Evolutionary conservation across 2,113 vertebrate species (phyloP), one percentile per base, ranked within the genome.

Genomic region (Fregetta grallaria): DNA sequence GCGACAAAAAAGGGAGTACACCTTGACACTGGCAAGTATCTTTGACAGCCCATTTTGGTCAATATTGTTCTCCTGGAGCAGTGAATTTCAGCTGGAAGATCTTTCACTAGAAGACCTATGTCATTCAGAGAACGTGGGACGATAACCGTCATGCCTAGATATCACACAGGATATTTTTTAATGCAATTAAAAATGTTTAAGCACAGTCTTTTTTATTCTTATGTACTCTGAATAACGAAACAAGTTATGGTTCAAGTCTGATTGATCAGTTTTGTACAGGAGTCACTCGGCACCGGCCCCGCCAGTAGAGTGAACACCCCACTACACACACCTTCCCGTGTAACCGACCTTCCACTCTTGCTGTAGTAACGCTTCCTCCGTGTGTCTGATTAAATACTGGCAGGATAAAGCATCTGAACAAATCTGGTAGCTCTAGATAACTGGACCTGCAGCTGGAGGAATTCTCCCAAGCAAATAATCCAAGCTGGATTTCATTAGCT

Each of bases 151-250:
- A 11, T 0, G 21, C 21, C 30, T 32, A 27, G 9, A 15, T 36
- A 22, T 14, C 50, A 49, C 32, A 7, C 4, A 4, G 45, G 4
- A 2, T 1, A 1, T 6, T 56, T 72, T n/a, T 22, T 0, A 68
- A 70, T 9, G n/a, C 26, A 22, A 45, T 58, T 23, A 47, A 44
- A 4, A 1, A 73, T 1, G 34, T 7, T 81, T 23, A 61, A 62
- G 4, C 22, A 4, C 1, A 6, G 15, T 0, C 2, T 49, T 38
- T 53, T 26, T 38, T 42, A 59, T 49, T 53, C 7, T 14, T 13
- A 7, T 0, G 18, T 7, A 22, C 6, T 49, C 8, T 11, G 34
- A 38, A 15, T 15, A 34, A 63, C 4, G 21, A 19, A n/a, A 45
- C 16, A 36, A 56, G 34, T 12, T 2, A 7, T 3, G 15, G 30